phyloP scores from a whole-genome alignment of 2,113 vertebrate genomes.

The Lepidothrix coronata region DNA sequence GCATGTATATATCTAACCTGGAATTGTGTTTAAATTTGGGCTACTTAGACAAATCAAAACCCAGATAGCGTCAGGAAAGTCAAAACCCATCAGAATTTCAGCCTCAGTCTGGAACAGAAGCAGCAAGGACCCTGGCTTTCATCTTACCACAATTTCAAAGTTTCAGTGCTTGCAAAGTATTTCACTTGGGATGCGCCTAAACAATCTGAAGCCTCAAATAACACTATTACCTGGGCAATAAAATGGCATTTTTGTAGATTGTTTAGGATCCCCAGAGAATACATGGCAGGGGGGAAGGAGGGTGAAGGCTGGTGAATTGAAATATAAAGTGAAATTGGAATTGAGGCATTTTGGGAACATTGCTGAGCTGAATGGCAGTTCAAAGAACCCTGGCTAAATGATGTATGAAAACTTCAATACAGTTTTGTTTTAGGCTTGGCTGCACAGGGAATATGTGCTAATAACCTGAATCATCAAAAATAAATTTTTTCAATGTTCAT shows the following conservation, averaged over 20 bases:
- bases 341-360: background rate
- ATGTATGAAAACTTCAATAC: background rate
- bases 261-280: background rate
- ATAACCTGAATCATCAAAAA: slow-evolving; percentile 1
- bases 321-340: slow-evolving; percentile 29
- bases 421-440: slow-evolving; percentile 15
- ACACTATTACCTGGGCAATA: background rate
- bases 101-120: background rate
- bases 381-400: background rate
- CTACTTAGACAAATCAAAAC: background rate
- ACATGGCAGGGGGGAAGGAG: background rate
- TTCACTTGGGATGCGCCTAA: background rate
- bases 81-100: background rate
- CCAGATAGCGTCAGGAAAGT: background rate
- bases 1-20: background rate
- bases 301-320: background rate
- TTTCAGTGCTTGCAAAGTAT: background rate
- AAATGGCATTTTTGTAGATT: background rate
- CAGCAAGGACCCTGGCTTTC: background rate
- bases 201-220: slow-evolving; percentile 16
- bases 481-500: background rate
- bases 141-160: background rate
- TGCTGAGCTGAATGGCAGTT: slow-evolving; percentile 17
- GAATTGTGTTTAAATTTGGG: background rate
- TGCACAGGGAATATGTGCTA: background rate